Evolutionary conservation across 2,888 invertebrate species (phyloP), one percentile per base, ranked within the genome.

Genomic region (Mythimna lalbum): DNA sequence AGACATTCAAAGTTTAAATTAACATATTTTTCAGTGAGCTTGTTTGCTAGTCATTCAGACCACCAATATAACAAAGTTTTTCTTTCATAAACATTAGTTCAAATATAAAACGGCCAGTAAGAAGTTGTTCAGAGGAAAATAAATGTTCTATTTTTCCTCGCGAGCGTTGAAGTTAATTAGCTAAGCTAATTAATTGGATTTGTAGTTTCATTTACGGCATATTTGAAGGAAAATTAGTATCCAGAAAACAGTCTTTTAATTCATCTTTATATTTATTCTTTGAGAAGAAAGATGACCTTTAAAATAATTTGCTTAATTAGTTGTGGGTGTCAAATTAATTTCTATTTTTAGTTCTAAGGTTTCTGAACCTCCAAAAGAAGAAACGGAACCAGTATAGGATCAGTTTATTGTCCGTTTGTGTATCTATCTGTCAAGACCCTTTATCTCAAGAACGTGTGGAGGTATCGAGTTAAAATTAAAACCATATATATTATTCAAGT

Each of bases 131-230:
- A n/a, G 27, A 55, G 19, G 21, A 64, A 76, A 65, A 65, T 63
- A 57, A 52, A 50, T 67, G 59, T 69, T 79, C 50, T 2, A 39
- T 68, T 73, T 72, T 70, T 50, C 50, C 55, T 60, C 21, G 21
- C 36, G 49, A 50, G 49, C 56, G 70, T 63, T 69, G 70, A 59
- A 73, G 65, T 63, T 73, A 69, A 80, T 72, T 72, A 66, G 56
- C 31, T 59, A 57, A 49, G 53, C 55, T 65, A 63, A 75, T 80
- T 71, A 76, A 53, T 21, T 61, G 33, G 62, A 62, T 71, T 76
- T 76, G 76, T 63, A 76, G 77, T 71, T 71, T 63, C 49, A 65
- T 76, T 76, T 71, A 76, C n/a, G 33, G 65, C 43, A 69, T 43
- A 63, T 76, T 69, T 76, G 5, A 69, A 69, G 7, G 12, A 50